Evolutionary conservation across 2,888 invertebrate genomes (phyloP), one percentile per base, ranked within the genome.

Genomic region (Iphiclides podalirius): DNA sequence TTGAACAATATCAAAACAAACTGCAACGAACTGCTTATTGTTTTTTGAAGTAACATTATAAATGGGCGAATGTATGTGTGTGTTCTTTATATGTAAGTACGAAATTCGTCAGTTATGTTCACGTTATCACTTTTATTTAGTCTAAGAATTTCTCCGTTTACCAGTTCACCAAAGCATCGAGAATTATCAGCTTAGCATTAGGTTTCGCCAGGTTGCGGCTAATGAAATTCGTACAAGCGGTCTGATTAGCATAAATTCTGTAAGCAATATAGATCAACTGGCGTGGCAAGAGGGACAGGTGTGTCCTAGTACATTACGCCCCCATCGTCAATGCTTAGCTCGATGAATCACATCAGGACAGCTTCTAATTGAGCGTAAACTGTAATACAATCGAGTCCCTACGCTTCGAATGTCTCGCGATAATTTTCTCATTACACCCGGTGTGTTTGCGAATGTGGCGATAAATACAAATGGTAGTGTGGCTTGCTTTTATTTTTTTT

Each of bases 341-440:
- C 35, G 13, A 35, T 13, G 39, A 9, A 40, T 23, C 36, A 23
- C 31, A 37, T 26, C 15, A 7, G 31, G 20, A 48, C 58, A 56
- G 47, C 31, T 47, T 56, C 54, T 60, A 59, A 58, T 59, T 60
- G 59, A 55, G 49, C 53, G 52, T 59, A 59, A 59, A 60, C 53
- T 53, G 54, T 52, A 49, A 50, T 53, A 44, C 44, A 54, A 47
- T 11, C 17, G 35, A 9, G 16, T 28, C 26, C 35, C 17, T 11
- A 33, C 31, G 23, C 33, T 48, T 48, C 15, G 36, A 36, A 48
- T 13, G 36, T 42, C 38, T 48, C 15, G 17, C 42, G 33, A 48
- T 51, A 51, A 51, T 51, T 51, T 45, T 51, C 38, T 40, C 45
- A 41, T 45, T 51, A 31, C 28, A 28, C 31, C 13, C 23, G n/a